These are phyloP conservation scores for Bryconaethiops microstoma DNA, from an alignment of 2,797 vertebrate genomes.

Conservation along the genomic window DNA sequence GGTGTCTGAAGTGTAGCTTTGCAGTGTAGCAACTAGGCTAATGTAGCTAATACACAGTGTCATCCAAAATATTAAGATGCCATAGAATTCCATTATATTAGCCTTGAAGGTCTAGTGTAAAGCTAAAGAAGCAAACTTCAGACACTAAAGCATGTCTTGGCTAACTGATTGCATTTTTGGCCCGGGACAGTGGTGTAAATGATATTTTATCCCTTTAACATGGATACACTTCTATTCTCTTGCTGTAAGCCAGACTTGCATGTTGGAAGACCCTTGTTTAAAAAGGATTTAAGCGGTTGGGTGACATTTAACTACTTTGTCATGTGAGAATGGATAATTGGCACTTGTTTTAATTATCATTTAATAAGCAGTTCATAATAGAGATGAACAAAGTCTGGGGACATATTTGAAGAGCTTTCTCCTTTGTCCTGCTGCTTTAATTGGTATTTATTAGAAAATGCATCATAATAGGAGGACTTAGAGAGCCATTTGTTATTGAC, in stretches of 20 bases:
- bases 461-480: neutral
- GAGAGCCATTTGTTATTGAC: slow-evolving; percentile 11
- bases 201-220: too few species aligned
- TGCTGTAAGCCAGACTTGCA: neutral
- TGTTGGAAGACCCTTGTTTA: neutral
- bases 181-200: too few species aligned
- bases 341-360: slow-evolving; percentile 47
- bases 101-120: too few species aligned
- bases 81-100: too few species aligned
- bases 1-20: too few species aligned
- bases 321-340: slow-evolving; percentile 36
- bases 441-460: slow-evolving; percentile 22
- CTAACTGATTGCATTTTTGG: too few species aligned
- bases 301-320: slow-evolving; percentile 38
- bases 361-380: slow-evolving; percentile 37
- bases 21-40: too few species aligned
- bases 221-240: neutral
- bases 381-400: slow-evolving; percentile 14
- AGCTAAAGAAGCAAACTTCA: too few species aligned
- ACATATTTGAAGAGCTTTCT: slow-evolving; percentile 10
- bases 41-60: too few species aligned
- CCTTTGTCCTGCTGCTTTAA: slow-evolving; percentile 29
- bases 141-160: too few species aligned
- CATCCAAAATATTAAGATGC: too few species aligned
- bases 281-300: neutral